Conservation (phyloP, 2,113 vertebrate species). For the Abramis brama region DNA sequence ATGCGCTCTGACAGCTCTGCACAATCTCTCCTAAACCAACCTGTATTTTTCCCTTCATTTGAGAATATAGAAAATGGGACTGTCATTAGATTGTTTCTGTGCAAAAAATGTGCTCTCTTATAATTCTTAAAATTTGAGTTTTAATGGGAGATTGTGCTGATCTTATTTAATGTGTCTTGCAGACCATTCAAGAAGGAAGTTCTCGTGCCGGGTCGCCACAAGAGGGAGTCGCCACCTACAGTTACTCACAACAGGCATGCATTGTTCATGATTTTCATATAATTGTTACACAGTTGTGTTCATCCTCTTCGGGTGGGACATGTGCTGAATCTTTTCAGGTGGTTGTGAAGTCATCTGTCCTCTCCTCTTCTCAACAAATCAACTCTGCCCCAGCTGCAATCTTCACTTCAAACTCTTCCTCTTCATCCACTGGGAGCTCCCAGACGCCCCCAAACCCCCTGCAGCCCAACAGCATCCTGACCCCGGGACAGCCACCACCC, state of each 20-base stretch:
- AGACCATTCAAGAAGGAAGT: conserved; percentile 84
- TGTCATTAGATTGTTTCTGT: neutral
- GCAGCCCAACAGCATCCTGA: conserved; percentile 69
- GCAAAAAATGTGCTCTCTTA: no score
- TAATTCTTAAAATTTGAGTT: no score
- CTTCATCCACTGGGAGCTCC: conserved; percentile 75
- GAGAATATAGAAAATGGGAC: neutral
- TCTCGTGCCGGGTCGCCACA: conserved; percentile 70
- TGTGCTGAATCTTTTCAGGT: conserved; percentile 67
- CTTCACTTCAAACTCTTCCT: conserved; percentile 79
- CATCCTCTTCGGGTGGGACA: neutral
- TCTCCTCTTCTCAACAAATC: conserved; percentile 77
- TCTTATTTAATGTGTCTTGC: neutral
- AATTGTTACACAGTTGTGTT: neutral
- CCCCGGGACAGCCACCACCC: conserved; percentile 74
- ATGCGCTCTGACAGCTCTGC: neutral
- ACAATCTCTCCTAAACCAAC: neutral
- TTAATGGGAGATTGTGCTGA: neutral
- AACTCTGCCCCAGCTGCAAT: conserved; percentile 73
- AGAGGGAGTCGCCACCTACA: conserved; percentile 79
- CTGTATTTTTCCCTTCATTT: neutral
- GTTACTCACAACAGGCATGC: conserved; percentile 85
- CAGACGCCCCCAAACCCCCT: conserved; percentile 74
- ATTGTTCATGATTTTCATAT: neutral
- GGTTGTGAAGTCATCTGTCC: conserved; percentile 79